Base-by-base conservation (phyloP, 2,113 vertebrate species). In the Anser brachyrhynchus region DNA sequence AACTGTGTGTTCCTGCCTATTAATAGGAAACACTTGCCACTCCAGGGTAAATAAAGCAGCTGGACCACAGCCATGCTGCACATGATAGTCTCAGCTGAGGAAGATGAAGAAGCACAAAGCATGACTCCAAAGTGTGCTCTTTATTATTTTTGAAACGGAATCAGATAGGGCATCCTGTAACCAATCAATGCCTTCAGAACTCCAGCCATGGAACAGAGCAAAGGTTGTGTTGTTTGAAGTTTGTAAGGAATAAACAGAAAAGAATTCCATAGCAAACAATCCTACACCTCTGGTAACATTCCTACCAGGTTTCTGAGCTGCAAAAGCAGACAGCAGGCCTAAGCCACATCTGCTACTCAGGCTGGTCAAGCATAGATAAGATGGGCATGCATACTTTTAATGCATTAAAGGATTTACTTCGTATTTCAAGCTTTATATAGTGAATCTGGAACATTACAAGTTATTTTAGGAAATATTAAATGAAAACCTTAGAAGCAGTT, bases 71-170 rank as follows among this genome's bases (percentile, higher is more conserved):
- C 46, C 21, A 0, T 12, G 4, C 7, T 77, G 18, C 73, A 93
- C 8, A 5, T 3, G 25, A 25, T 29, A 55, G 1, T 29, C 54
- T 44, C 25, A 28, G n/a, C 61, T 64, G 22, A 67, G 49, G 26
- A 65, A 70, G 22, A 70, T 13, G 28, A 84, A 89, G 64, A 4
- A 78, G 75, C 55, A 77, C 28, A 55, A 74, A 84, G 57, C 8
- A 12, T 37, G 41, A 93, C 52, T 46, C 59, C 58, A 10, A 39
- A 13, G 10, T 9, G 21, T 46, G 43, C 37, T 71, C 25, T 88
- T 93, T 86, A 72, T 90, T 95, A 46, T 72, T 85, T 90, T 46
- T 86, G 21, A 84, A 79, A 61, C 55, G 9, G 5, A 41, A 35
- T 41, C 11, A 25, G 44, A 2, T 54, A 39, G 13, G 10, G 15